These are phyloP conservation scores for Amphipoea oculea DNA, from an alignment of 2,888 invertebrate genomes.

Conservation along the genomic window DNA sequence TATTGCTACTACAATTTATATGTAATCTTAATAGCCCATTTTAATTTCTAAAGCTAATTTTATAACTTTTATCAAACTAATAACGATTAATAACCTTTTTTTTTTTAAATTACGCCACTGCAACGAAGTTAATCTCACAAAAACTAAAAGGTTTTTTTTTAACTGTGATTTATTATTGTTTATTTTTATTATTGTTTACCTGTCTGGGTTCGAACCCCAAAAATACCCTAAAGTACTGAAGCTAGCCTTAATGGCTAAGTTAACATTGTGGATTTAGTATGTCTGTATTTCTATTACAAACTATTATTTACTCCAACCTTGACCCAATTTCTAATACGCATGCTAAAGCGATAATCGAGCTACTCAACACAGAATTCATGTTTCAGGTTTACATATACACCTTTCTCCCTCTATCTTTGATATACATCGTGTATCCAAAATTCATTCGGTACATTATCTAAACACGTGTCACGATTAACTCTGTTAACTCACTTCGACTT, in stretches of 20 bases:
- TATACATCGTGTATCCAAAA: constrained; percentile 62
- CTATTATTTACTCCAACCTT: constrained; percentile 13
- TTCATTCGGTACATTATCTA: constrained; percentile 72
- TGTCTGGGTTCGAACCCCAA: neutral
- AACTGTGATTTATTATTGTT: neutral
- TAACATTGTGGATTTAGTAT: neutral
- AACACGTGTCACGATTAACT: constrained; percentile 83
- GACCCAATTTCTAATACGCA: neutral
- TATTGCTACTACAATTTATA: neutral
- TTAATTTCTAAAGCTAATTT: constrained; percentile 7
- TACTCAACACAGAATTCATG: constrained; percentile 3
- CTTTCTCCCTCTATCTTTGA: constrained; percentile 10
- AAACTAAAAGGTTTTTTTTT: constrained; percentile 26
- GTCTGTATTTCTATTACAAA: constrained; percentile 2
- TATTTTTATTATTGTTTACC: neutral
- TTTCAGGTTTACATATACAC: neutral
- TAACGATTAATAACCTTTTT: constrained; percentile 16
- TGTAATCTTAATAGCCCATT: constrained; percentile 10
- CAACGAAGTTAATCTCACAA: constrained; percentile 19
- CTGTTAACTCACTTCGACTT: constrained; percentile 77
- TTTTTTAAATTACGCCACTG: constrained; percentile 3
- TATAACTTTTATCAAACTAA: constrained; percentile 25
- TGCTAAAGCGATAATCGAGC: neutral
- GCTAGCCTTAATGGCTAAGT: neutral
- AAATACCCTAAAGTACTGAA: neutral